A percentile compares a stretch with the other conserved stretches of the same genome.
Evolutionary conservation across 1,140 invertebrate species (phyloP).

Genomic region (Gryllus bimaculatus): DNA sequence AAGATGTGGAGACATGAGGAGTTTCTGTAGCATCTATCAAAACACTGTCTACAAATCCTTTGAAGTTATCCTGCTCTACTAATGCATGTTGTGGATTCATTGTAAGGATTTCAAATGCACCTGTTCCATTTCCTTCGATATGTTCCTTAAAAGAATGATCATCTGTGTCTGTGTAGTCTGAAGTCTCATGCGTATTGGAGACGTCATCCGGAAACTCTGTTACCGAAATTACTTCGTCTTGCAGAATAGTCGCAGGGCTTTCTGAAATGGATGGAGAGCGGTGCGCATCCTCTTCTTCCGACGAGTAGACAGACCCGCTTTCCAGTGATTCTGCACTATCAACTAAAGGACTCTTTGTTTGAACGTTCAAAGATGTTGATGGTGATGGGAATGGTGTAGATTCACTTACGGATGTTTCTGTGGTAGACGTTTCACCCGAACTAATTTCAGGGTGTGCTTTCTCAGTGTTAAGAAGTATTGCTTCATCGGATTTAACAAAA

Average conservation of each 20-base stretch:
- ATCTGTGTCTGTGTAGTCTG: neutral
- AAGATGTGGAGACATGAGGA: neutral
- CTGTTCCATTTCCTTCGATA: slow-evolving; percentile 4
- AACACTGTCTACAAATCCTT: slow-evolving; percentile 21
- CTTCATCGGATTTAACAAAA: too few species aligned
- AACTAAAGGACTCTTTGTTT: too few species aligned
- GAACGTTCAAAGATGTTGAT: too few species aligned
- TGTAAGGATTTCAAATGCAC: slow-evolving; percentile 19
- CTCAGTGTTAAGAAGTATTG: too few species aligned
- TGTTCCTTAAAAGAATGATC: neutral
- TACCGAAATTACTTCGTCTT: neutral
- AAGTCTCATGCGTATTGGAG: neutral
- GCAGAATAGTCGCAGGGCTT: neutral
- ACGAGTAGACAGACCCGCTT: neutral
- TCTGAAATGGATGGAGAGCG: neutral
- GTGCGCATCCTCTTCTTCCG: neutral
- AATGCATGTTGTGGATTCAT: slow-evolving; percentile 19
- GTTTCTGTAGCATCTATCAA: slow-evolving; percentile 20
- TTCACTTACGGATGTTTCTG: too few species aligned
- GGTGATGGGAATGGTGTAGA: too few species aligned
- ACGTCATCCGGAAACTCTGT: neutral
- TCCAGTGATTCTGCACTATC: too few species aligned
- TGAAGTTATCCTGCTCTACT: slow-evolving; percentile 21
- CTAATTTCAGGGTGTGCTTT: too few species aligned
- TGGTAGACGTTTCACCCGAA: too few species aligned